These are phyloP conservation scores for Bufo bufo DNA, from an alignment of 2,113 vertebrate species.

Conservation along the genomic window DNA sequence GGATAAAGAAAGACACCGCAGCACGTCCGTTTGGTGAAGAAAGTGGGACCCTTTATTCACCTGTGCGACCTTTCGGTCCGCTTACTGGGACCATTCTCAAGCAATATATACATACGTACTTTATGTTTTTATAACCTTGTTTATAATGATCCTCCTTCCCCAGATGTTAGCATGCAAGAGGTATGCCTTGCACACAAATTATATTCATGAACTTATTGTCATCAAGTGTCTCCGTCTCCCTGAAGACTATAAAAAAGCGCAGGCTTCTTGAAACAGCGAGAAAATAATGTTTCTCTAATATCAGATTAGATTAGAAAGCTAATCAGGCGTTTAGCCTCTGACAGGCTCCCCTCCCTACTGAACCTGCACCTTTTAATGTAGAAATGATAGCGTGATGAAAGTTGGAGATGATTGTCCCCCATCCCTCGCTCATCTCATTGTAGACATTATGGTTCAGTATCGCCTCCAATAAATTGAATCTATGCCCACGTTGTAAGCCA, in stretches of 20 bases:
- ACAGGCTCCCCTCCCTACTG: constrained; percentile 50
- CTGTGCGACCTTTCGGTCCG: too few relatives aligned
- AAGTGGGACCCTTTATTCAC: too few relatives aligned
- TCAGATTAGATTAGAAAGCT: constrained; percentile 55
- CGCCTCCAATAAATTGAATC: constrained; percentile 52
- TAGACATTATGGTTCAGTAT: constrained; percentile 35
- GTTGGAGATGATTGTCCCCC: constrained; percentile 33
- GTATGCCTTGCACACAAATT: constrained; percentile 36
- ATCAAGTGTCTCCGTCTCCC: constrained; percentile 53
- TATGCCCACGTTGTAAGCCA: constrained; percentile 13
- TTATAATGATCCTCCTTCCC: constrained; percentile 17
- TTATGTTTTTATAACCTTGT: constrained; percentile 1
- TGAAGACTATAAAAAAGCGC: constrained; percentile 50
- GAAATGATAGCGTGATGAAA: constrained; percentile 54
- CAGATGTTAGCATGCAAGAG: constrained; percentile 45
- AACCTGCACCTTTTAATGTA: constrained; percentile 49
- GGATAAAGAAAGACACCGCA: too few relatives aligned
- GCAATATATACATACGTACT: neutral
- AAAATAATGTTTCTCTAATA: constrained; percentile 58
- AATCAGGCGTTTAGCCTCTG: constrained; percentile 54
- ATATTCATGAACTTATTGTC: constrained; percentile 57
- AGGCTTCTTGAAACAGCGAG: constrained; percentile 50
- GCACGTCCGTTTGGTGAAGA: too few relatives aligned
- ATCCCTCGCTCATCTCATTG: constrained; percentile 47
- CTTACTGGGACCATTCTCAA: too few relatives aligned